Conservation (phyloP, 2,888 invertebrate species). For the Drosophila cracens region DNA sequence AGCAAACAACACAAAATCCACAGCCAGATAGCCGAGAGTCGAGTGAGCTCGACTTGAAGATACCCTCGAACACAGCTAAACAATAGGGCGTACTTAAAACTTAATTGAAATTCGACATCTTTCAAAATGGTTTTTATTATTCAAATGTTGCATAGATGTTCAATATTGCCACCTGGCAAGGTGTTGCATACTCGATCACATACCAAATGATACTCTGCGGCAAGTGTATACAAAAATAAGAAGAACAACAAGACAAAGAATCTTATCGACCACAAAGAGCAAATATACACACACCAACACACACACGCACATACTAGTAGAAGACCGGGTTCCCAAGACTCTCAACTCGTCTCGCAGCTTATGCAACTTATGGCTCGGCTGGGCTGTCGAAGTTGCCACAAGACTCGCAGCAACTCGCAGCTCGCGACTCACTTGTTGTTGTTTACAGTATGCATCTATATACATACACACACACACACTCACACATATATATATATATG, state of each 20-base stretch:
- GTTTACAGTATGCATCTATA: conserved; percentile 22
- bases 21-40: not conserved
- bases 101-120: too few relatives aligned
- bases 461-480: conserved; percentile 20
- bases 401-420: conserved; percentile 3
- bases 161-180: not conserved
- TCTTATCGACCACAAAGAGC: conserved; percentile 58
- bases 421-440: conserved; percentile 47
- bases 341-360: conserved; percentile 39
- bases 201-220: not conserved
- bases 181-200: not conserved
- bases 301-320: conserved; percentile 10
- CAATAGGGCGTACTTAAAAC: not conserved
- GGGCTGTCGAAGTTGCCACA: conserved; percentile 11
- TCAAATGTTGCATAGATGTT: not conserved
- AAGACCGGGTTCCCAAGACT: conserved; percentile 35
- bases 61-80: not conserved
- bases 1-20: conserved; percentile 47
- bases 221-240: conserved; percentile 2
- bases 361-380: conserved; percentile 51
- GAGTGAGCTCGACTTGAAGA: not conserved
- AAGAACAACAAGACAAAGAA: conserved; percentile 27
- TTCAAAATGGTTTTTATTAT: not conserved
- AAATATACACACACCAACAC: conserved; percentile 32
- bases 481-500: conserved; percentile 32